Percentiles rank a stretch among this genome's conserved stretches.
Evolutionary conservation across 2,113 vertebrate genomes (phyloP).

Genomic region (Rhinoderma darwinii): DNA sequence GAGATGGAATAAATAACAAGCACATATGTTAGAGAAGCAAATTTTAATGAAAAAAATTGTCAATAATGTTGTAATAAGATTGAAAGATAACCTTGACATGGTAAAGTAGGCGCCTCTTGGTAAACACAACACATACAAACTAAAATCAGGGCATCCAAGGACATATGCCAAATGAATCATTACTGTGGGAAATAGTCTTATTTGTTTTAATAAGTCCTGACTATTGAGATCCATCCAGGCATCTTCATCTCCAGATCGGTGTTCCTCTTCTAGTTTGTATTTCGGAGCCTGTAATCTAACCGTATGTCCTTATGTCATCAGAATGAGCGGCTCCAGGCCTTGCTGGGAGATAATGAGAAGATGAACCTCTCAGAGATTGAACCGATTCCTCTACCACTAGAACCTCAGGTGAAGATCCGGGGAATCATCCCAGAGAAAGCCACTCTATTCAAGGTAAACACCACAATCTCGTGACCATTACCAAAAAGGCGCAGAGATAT

Average conservation of each 20-base stretch:
- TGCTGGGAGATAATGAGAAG: constrained; percentile 95
- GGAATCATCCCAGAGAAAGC: constrained; percentile 96
- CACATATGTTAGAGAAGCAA: not conserved
- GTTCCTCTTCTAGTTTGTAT: too few species aligned
- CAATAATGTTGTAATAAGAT: not conserved
- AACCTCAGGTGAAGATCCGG: constrained; percentile 92
- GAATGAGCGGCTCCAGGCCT: constrained; percentile 92
- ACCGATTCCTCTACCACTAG: constrained; percentile 93
- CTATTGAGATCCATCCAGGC: too few species aligned
- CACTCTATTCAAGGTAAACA: constrained; percentile 92
- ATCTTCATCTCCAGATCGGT: not conserved
- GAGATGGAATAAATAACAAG: too few species aligned
- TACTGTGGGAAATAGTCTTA: too few species aligned
- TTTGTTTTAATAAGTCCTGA: too few species aligned
- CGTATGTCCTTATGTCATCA: constrained; percentile 63
- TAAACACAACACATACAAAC: too few species aligned
- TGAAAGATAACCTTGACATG: too few species aligned
- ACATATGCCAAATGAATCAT: too few species aligned
- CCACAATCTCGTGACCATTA: not conserved
- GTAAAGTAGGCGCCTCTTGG: too few species aligned
- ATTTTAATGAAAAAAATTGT: not conserved
- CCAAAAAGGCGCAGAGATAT: too few species aligned
- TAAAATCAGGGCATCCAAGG: too few species aligned
- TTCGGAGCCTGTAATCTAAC: not conserved
- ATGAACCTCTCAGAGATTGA: constrained; percentile 95